These are phyloP conservation scores for Acrocephalus arundinaceus DNA, from an alignment of 2,113 vertebrate genomes.

Conservation along the genomic window DNA sequence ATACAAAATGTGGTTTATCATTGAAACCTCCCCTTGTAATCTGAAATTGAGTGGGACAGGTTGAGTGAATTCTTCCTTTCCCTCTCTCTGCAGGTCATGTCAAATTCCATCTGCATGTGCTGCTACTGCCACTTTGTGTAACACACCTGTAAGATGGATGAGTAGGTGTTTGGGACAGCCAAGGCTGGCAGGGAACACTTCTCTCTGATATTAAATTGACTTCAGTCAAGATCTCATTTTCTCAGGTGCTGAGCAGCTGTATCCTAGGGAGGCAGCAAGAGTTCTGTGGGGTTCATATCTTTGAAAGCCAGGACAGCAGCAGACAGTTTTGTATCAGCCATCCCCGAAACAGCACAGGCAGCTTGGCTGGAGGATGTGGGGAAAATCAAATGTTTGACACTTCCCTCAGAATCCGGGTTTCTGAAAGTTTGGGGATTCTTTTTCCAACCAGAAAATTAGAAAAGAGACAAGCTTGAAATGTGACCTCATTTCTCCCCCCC, in stretches of 20 bases:
- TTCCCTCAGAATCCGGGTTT: background rate
- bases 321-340: background rate
- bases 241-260: background rate
- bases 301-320: background rate
- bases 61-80: background rate
- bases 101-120: constrained; percentile 3
- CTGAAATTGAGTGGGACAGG: background rate
- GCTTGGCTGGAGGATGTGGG: background rate
- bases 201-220: background rate
- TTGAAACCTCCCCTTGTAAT: background rate
- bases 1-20: background rate
- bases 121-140: background rate
- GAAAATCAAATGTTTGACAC: background rate
- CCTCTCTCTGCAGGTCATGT: background rate
- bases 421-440: background rate
- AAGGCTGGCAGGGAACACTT: background rate
- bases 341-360: background rate
- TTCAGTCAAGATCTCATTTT: background rate
- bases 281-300: background rate
- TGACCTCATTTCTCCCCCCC: background rate
- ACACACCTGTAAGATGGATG: background rate
- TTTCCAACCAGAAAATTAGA: background rate
- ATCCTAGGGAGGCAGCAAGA: background rate
- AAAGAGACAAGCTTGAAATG: background rate
- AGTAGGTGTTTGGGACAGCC: background rate